phyloP scores from a whole-genome alignment of 2,888 invertebrate species.

The Barypeithes pellucidus region DNA sequence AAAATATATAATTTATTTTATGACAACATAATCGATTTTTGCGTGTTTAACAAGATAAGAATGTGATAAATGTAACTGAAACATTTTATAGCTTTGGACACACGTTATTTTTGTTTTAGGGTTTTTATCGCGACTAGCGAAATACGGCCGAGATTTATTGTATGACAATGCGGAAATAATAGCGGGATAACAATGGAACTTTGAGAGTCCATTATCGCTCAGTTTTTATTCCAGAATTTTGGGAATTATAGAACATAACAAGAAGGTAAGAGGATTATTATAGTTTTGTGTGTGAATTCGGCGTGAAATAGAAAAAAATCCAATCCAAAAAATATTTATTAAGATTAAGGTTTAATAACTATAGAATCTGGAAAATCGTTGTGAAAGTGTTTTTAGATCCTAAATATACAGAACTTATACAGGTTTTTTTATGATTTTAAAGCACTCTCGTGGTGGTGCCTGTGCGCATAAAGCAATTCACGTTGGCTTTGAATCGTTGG shows the following conservation, averaged over 20 bases:
- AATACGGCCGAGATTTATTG: slow-evolving; percentile 16
- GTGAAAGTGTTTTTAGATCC: too few species aligned
- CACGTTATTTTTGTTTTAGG: slow-evolving; percentile 21
- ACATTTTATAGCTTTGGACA: slow-evolving; percentile 22
- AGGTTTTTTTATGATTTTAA: too few species aligned
- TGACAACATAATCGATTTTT: slow-evolving; percentile 18
- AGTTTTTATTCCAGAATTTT: neutral
- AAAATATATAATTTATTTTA: slow-evolving; percentile 4
- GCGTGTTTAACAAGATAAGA: slow-evolving; percentile 19
- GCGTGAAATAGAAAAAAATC: too few species aligned
- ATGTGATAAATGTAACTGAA: slow-evolving; percentile 15
- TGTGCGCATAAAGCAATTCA: too few species aligned
- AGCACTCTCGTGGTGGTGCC: too few species aligned
- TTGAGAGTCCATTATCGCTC: neutral
- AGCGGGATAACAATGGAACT: slow-evolving; percentile 8
- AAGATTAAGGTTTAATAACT: too few species aligned
- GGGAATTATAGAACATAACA: neutral
- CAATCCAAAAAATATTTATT: too few species aligned
- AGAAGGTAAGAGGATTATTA: slow-evolving; percentile 3
- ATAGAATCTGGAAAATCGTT: too few species aligned
- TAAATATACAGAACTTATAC: too few species aligned
- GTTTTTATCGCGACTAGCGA: slow-evolving; percentile 20
- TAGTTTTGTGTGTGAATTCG: too few species aligned
- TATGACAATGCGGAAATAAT: slow-evolving; percentile 19
- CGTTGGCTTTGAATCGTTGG: too few species aligned